Conservation (phyloP, 2,888 invertebrate genomes). For the Hoplodrina blanda region DNA sequence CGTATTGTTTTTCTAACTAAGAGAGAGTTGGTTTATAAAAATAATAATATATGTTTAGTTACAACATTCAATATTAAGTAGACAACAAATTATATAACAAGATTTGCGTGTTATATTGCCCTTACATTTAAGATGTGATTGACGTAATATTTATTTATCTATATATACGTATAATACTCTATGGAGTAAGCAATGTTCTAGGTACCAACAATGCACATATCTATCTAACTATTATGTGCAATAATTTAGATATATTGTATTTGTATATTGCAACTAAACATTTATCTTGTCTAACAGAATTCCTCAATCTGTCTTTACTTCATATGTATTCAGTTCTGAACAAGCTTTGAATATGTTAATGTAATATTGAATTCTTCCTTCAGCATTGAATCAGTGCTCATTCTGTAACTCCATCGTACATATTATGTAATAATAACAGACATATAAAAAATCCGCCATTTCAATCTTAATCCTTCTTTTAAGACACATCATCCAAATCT, state of each 20-base stretch:
- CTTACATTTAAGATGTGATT: constrained; percentile 5
- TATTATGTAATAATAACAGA: constrained; percentile 9
- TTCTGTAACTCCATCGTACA: not conserved
- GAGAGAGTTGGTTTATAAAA: constrained; percentile 26
- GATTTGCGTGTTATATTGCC: constrained; percentile 2
- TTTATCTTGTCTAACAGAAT: constrained; percentile 18
- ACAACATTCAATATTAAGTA: constrained; percentile 40
- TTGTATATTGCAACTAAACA: constrained; percentile 54
- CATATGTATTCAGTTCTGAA: constrained; percentile 43
- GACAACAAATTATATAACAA: not conserved
- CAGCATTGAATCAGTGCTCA: not conserved
- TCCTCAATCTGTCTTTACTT: constrained; percentile 23
- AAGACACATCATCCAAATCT: constrained; percentile 40
- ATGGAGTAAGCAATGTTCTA: constrained; percentile 31
- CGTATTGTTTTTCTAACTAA: constrained; percentile 26
- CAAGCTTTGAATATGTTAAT: constrained; percentile 46
- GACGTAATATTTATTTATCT: constrained; percentile 17
- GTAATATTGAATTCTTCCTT: constrained; percentile 33
- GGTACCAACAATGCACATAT: constrained; percentile 24
- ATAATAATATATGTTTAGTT: constrained; percentile 50
- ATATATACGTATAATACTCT: constrained; percentile 1
- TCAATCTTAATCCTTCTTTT: constrained; percentile 19
- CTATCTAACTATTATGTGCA: constrained; percentile 29
- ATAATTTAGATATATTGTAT: constrained; percentile 17
- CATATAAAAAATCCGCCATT: constrained; percentile 43